Conservation (phyloP, 2,888 invertebrate species). For the Punctoribates punctum region DNA sequence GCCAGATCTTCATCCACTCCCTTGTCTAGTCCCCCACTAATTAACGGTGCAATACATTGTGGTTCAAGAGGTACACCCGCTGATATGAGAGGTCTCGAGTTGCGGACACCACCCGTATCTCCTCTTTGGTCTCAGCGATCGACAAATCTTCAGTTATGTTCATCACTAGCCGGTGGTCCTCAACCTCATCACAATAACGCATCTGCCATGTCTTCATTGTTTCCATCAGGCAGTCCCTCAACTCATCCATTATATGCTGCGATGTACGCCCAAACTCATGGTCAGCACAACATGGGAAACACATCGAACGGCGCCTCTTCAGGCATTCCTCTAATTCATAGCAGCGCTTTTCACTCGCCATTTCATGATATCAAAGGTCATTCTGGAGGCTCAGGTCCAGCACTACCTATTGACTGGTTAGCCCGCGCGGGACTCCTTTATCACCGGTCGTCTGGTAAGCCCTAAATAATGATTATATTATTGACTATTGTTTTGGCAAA, state of each 20-base stretch:
- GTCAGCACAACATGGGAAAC: neutral
- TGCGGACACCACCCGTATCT: neutral
- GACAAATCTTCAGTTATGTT: neutral
- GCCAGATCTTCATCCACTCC: slow-evolving; percentile 27
- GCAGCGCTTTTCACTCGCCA: slow-evolving; percentile 46
- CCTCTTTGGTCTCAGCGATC: slow-evolving; percentile 26
- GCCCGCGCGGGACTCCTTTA: slow-evolving; percentile 49
- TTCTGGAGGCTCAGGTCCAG: slow-evolving; percentile 36
- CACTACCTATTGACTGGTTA: slow-evolving; percentile 48
- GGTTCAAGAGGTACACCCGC: neutral
- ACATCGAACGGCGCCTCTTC: neutral
- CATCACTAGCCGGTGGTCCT: neutral
- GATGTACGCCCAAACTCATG: neutral
- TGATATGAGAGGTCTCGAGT: neutral
- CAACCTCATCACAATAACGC: slow-evolving; percentile 10
- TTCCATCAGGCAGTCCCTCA: slow-evolving; percentile 3
- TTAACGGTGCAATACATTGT: slow-evolving; percentile 8
- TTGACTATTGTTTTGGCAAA: neutral
- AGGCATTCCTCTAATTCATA: neutral
- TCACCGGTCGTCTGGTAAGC: slow-evolving; percentile 48
- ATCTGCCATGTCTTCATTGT: slow-evolving; percentile 10
- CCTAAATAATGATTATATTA: neutral
- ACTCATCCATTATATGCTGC: slow-evolving; percentile 19
- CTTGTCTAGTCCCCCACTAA: slow-evolving; percentile 16
- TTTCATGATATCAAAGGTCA: slow-evolving; percentile 37